Base-by-base conservation (phyloP, 2,888 invertebrate genomes). In the Sepiola atlantica region DNA sequence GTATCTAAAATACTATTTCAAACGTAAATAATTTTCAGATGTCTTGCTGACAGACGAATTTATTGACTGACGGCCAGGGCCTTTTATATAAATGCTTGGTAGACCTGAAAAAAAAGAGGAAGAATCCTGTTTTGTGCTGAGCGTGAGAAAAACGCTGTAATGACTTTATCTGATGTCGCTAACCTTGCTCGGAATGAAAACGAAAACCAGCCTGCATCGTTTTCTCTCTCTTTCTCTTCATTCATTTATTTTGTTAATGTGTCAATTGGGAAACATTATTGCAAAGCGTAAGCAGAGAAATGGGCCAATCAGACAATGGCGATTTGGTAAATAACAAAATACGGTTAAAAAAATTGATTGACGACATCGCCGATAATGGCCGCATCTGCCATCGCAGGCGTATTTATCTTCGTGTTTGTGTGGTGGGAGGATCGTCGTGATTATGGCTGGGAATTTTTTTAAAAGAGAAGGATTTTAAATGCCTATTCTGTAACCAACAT, bases 141-240 rank as follows among this genome's bases (percentile, higher is more conserved):
- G 32, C 32, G n/a, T 32, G 77, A 77, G 77, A 77, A 77, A 77
- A 77, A n/a, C n/a, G n/a, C 14, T n/a, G 77, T 77, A 77, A 77
- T 77, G 77, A 77, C 77, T 77, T 77, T 21, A 77, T 77, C 77
- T 77, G 77, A n/a, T 77, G 77, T 77, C 77, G 77, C 77, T 77
- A 32, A 77, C 3, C 77, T n/a, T 0, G 16, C 77, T 77, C 12
- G 14, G 6, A 77, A n/a, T 16, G 12, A 77, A n/a, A 77, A 77
- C 1, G n/a, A 77, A 77, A 32, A n/a, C n/a, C 12, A 77, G 77
- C n/a, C 77, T 16, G 32, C 10, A 18, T 32, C n/a, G 14, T n/a
- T 77, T 77, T 77, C 0, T 77, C 32, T n/a, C 8, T 45, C 45
- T 8, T n/a, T 28, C 1, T 24, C 12, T 28, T 28, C 28, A 0